Base-by-base conservation (phyloP, 2,888 invertebrate genomes). In the Calliscelio sp. region DNA sequence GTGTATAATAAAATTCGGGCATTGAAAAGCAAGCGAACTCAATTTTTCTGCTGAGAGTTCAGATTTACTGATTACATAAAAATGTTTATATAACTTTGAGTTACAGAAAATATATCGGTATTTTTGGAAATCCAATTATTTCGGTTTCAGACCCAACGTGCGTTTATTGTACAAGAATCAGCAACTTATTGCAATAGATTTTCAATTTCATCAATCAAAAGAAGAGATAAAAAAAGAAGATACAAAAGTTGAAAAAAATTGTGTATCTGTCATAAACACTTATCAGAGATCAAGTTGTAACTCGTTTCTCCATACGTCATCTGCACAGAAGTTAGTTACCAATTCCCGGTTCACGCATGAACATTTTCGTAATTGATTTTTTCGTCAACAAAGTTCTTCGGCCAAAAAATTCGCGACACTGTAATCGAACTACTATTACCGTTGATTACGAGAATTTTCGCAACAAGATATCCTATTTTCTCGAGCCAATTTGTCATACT, bases 1-100 rank as follows among this genome's bases (percentile, higher is more conserved):
- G 32, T n/a, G n/a, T n/a, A n/a, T n/a, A n/a, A n/a, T n/a, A 32
- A 32, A 32, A 32, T 32, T 7, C 10, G 32, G 5, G 5, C 10
- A 32, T 32, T 32, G 32, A 10, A 10, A 32, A n/a, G n/a, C n/a
- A n/a, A n/a, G n/a, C n/a, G n/a, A n/a, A n/a, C n/a, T n/a, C n/a
- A n/a, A 7, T 32, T 32, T 32, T 32, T 32, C 10, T 46, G n/a
- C n/a, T n/a, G n/a, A n/a, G n/a, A n/a, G n/a, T n/a, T n/a, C n/a
- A n/a, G n/a, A n/a, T n/a, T n/a, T n/a, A n/a, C n/a, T n/a, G n/a
- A n/a, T 65, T 65, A 41, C 49, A 32, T 49, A 35, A 49, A 66
- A 49, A 35, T 66, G 51, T 49, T 66, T 44, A 32, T 25, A 49
- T 66, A 65, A 63, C 44, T 44, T 63, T 44, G n/a, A 44, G 41